These are phyloP conservation scores for Alectura lathami DNA, from an alignment of 2,113 vertebrate species.

Conservation along the genomic window DNA sequence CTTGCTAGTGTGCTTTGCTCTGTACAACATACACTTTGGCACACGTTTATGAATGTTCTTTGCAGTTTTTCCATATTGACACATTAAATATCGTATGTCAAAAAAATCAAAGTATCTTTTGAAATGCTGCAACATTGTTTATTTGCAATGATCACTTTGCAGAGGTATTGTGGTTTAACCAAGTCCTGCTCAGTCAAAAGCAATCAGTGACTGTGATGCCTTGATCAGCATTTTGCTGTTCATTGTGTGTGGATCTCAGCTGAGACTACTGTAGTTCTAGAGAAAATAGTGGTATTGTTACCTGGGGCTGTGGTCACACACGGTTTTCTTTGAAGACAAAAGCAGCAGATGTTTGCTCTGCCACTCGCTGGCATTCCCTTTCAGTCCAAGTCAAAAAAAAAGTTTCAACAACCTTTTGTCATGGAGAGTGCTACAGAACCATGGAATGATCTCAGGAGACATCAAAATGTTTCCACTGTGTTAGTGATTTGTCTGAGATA, in stretches of 20 bases:
- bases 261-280: background rate
- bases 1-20: background rate
- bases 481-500: background rate
- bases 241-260: background rate
- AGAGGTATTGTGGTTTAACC: background rate
- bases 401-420: background rate
- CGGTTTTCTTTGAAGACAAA: background rate
- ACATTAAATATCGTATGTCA: background rate
- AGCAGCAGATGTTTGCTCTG: background rate
- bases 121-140: background rate
- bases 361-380: background rate
- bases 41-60: background rate
- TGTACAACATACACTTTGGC: fast-evolving
- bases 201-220: background rate
- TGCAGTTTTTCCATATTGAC: background rate
- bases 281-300: fast-evolving
- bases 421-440: background rate
- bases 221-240: background rate
- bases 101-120: background rate
- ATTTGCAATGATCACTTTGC: background rate
- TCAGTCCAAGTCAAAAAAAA: background rate
- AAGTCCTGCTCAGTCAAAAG: background rate
- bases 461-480: background rate
- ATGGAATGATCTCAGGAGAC: background rate
- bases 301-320: background rate